Evolutionary conservation across 2,113 vertebrate species (phyloP), one percentile per base, ranked within the genome.

Genomic region (Myodes glareolus): DNA sequence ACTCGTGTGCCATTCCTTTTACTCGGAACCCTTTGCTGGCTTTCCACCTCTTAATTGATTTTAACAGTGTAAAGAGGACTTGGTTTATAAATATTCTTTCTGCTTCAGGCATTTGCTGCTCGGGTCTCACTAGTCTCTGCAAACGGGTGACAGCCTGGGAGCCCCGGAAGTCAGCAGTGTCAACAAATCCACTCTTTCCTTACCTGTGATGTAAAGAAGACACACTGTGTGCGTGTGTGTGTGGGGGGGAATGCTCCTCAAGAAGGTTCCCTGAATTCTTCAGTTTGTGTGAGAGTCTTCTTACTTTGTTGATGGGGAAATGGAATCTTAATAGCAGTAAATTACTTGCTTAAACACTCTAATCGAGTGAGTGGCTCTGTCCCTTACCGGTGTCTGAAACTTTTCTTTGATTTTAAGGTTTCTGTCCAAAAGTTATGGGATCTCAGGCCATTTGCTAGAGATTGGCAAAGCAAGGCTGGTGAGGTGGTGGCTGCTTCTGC

Each of bases 41-140:
- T 96, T 88, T 39, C 19, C 36, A 93, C 31, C 5, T 76, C 73
- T 67, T 73, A 70, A 70, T 91, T 70, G 78, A 92, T 61, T 85
- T 85, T n/a, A 89, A 78, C 50, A 75, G 45, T 45, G 33, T 77
- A 8, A 50, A 29, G 33, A 75, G 68, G 50, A 21, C 1, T 8
- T 33, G 16, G 0, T 36, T 87, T 29, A 42, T 81, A n/a, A 70
- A 36, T 45, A 63, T 39, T 73, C 77, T 47, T 77, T 52, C n/a
- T 1, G 25, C 8, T 47, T 63, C 27, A 5, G n/a, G 16, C n/a
- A 76, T 80, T 90, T 31, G 67, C 58, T 90, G 7, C 16, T 45
- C 9, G 82, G 75, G 16, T 68, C 29, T 67, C 25, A 8, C 17
- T 75, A 67, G 92, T 88, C 42, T 45, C n/a, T 88, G 88, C 13